Evolutionary conservation across 1,140 invertebrate species (phyloP), one percentile per base, ranked within the genome.

Genomic region (Drosophila pectinifera): DNA sequence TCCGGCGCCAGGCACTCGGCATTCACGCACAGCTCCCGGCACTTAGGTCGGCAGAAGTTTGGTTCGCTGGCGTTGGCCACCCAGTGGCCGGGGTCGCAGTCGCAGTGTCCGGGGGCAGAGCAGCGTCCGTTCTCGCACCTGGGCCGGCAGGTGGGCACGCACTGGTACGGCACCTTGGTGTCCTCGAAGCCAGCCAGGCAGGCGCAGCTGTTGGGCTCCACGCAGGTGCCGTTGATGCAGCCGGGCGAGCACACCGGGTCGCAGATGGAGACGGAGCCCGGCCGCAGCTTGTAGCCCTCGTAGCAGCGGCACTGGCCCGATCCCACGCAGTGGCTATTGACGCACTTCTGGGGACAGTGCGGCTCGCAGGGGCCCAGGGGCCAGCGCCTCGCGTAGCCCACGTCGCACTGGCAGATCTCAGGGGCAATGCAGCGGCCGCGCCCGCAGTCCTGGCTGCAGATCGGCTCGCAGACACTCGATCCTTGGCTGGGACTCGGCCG

Each of bases 161-260:
- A 92, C n/a, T 81, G 16, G 54, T 83, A 78, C 1, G 48, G 38
- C n/a, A 75, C 28, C 38, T 63, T 79, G 18, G 90, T 92, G n/a
- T 91, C 81, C 75, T 91, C 89, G 34, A 76, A 92, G 28, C 91
- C 91, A 0, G 36, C 16, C 26, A 41, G 78, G 36, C 91, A 92
- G 14, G 86, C 68, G 55, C 91, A 92, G 20, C 49, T 73, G 51
- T 92, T 89, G 3, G 94, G 93, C 24, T 93, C 93, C 0, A 93
- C 81, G 61, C 94, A 95, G 24, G 92, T 92, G 11, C 93, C 94
- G 39, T 93, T 92, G 0, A 67, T 61, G 77, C 94, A 94, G 8
- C 26, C 39, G 16, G 92, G 84, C 1, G 76, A 45, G 64, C 94
- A 94, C 5, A 84, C 64, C 0, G 93, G 93, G 74, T 91, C 85